Evolutionary conservation across 2,888 invertebrate genomes (phyloP), one percentile per base, ranked within the genome.

Genomic region (Drosophila colorata): DNA sequence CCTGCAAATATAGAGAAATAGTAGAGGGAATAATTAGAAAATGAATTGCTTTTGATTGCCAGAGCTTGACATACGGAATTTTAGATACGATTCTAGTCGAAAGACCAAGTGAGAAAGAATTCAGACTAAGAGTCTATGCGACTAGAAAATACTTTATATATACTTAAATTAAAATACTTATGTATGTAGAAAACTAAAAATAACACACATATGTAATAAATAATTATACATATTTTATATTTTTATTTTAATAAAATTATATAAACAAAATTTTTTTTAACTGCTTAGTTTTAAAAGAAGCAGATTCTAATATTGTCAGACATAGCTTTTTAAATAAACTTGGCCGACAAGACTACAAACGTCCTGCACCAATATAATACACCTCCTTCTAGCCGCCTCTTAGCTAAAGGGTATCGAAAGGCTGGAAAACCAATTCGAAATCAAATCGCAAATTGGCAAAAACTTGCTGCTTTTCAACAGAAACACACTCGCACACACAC

Each of bases 1-100:
- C 75, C 75, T 77, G 78, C n/a, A 64, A 72, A 58, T 37, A 41
- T 4, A 69, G 31, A 41, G 33, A 41, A 51, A 40, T 11, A 40
- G 57, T 25, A 74, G 55, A 56, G 55, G 41, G 59, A 60, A 60
- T 74, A 76, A 76, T 76, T 76, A 65, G 53, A 46, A 60, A 66
- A 66, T 55, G 49, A 73, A 73, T 63, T 74, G 63, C 57, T 53
- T 60, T 40, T 49, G 71, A 71, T 74, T 44, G 51, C 47, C 60
- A 28, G 31, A 49, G 20, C 14, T 47, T 37, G 44, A 38, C 55
- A 74, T 13, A 52, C 56, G 40, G 74, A 68, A 60, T 72, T 74
- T 57, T 28, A 37, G 25, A 74, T 57, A 20, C 23, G 41, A n/a
- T 14, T 33, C 33, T 3, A 31, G 31, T 31, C 11, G 11, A 2